Base-by-base conservation (phyloP, 1,140 invertebrate species). In the Octopus bimaculoides region DNA sequence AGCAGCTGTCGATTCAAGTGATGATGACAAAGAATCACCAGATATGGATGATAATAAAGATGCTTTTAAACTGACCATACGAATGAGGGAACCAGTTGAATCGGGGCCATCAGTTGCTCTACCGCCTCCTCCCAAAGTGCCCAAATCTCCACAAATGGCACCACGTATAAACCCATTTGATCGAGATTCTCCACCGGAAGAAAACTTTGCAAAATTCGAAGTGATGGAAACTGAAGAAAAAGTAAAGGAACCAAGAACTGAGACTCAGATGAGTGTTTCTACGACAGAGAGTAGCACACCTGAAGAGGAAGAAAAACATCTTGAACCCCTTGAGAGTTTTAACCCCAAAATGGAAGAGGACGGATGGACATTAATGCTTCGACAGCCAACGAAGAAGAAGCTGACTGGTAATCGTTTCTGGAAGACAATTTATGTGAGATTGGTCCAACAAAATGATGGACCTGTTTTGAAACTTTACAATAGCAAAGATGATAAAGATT, bases 321-420 rank as follows among this genome's bases (percentile, higher is more conserved):
- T 96, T 3, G 94, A 96, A 89, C 97, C 97, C 1, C 91, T 99
- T 20, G 96, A 97, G 90, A 94, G 96, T 41, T 99, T 98, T 89
- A 92, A 96, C 77, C 93, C 94, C 2, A 92, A 92, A 71, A 96
- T 95, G 85, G 83, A 84, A 66, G 96, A 93, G 0, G 93, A 96
- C n/a, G 96, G 96, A 41, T 99, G 97, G 97, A 97, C 99, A 88
- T 95, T 99, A 94, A 95, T 98, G 81, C 91, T 99, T 54, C 92
- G 97, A 17, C 96, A 98, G 86, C 97, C 97, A 6, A 97, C 96
- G 84, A 99, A 99, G 89, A 99, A 99, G 92, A 99, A 98, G 90
- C 96, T 99, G 79, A 99, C 98, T 0, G 85, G 85, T 69, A 91
- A 89, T 85, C 92, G 97, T 81, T 99, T 96, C 89, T 99, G 98